These are phyloP conservation scores for Drosophila monieri DNA, from an alignment of 2,888 invertebrate genomes.

Conservation along the genomic window DNA sequence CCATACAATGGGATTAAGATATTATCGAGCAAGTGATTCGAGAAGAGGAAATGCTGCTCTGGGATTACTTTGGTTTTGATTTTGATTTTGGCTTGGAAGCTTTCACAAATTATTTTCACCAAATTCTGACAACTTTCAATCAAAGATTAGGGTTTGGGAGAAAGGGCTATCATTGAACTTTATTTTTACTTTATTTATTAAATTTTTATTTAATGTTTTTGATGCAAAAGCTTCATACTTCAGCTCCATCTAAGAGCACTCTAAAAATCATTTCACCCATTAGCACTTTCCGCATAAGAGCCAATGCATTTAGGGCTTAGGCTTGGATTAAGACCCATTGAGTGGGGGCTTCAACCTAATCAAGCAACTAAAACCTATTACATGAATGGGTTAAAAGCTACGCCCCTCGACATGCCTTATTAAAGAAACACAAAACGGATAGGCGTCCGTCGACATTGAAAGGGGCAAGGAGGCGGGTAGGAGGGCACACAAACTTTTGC, in stretches of 20 bases:
- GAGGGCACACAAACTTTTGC: slow-evolving; percentile 29
- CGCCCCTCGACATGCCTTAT: slow-evolving; percentile 22
- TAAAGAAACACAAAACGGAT: slow-evolving; percentile 23
- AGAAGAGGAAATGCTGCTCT: slow-evolving; percentile 15
- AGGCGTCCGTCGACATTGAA: slow-evolving; percentile 2
- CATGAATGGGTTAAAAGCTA: slow-evolving; percentile 35
- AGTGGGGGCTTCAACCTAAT: slow-evolving; percentile 14
- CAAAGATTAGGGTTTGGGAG: background rate
- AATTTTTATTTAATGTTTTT: background rate
- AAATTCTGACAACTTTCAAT: background rate
- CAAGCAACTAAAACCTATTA: slow-evolving; percentile 41
- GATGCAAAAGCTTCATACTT: background rate
- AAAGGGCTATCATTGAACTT: background rate
- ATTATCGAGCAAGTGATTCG: slow-evolving; percentile 54
- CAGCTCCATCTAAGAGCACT: background rate
- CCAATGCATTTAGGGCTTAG: slow-evolving; percentile 2
- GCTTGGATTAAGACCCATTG: slow-evolving; percentile 6
- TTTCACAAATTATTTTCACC: slow-evolving; percentile 7
- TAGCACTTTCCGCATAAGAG: slow-evolving; percentile 3
- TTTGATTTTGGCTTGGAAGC: slow-evolving; percentile 1
- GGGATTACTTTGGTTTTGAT: slow-evolving; percentile 6
- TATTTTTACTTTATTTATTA: background rate
- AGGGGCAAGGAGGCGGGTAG: background rate
- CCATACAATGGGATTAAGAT: slow-evolving; percentile 69
- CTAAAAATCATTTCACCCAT: slow-evolving; percentile 1